Conservation (phyloP, 2,888 invertebrate species). For the Chalcosyrphus nemorum region DNA sequence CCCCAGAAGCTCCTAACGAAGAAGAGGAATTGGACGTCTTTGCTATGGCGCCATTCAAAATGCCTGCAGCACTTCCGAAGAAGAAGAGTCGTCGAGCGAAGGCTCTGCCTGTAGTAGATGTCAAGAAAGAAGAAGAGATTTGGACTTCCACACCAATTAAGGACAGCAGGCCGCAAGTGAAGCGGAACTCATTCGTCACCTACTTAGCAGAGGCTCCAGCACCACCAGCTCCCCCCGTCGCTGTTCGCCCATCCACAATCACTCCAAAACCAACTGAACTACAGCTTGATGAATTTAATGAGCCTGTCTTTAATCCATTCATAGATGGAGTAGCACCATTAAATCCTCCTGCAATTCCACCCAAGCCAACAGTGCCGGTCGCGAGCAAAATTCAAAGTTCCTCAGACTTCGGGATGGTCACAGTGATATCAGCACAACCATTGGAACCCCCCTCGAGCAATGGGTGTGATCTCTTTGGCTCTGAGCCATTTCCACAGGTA, state of each 20-base stretch:
- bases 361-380: constrained; percentile 54
- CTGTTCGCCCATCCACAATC: constrained; percentile 46
- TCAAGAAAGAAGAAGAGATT: constrained; percentile 75
- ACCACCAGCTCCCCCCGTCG: constrained; percentile 45
- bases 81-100: constrained; percentile 74
- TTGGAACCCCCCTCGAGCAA: constrained; percentile 30
- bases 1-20: constrained; percentile 71
- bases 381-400: constrained; percentile 75
- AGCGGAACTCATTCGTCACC: constrained; percentile 68
- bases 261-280: constrained; percentile 60
- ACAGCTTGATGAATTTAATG: constrained; percentile 80
- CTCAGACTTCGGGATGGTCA: constrained; percentile 77
- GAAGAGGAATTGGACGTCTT: constrained; percentile 85
- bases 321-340: constrained; percentile 70
- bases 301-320: constrained; percentile 81
- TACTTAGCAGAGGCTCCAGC: constrained; percentile 75
- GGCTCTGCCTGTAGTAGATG: constrained; percentile 44
- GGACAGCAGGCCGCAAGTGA: constrained; percentile 42
- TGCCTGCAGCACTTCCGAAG: constrained; percentile 77
- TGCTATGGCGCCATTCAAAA: constrained; percentile 87
- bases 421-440: constrained; percentile 74
- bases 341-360: constrained; percentile 58
- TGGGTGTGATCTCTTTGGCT: constrained; percentile 80
- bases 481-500: constrained; percentile 82
- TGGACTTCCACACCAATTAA: constrained; percentile 81